These are phyloP conservation scores for Phalacrocorax carbo DNA, from an alignment of 2,113 vertebrate genomes.

Conservation along the genomic window DNA sequence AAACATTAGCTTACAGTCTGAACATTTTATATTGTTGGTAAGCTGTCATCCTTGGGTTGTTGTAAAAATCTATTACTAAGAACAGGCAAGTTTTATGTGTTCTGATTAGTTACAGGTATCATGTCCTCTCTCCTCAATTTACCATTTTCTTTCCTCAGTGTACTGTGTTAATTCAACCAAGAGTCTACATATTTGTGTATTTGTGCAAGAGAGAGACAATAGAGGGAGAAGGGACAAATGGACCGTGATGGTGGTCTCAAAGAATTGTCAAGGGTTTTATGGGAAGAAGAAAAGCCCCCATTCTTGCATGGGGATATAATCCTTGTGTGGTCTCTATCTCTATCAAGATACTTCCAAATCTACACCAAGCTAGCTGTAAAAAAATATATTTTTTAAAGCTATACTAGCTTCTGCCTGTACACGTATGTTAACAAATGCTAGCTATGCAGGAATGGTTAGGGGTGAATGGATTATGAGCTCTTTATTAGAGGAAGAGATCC, in stretches of 20 bases:
- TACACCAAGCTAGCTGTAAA: neutral
- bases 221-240: neutral
- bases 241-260: neutral
- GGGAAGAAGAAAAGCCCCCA: neutral
- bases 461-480: neutral
- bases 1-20: neutral
- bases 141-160: neutral
- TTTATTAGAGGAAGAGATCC: neutral
- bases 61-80: neutral
- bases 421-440: neutral
- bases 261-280: neutral
- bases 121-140: neutral
- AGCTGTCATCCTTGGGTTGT: neutral
- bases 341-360: neutral
- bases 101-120: neutral
- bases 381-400: too few relatives aligned
- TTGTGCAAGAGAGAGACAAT: neutral
- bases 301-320: neutral
- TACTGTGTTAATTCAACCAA: neutral
- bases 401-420: neutral
- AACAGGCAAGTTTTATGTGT: neutral
- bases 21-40: neutral
- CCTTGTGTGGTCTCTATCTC: neutral
- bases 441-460: neutral
- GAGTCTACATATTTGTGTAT: accelerated